A percentile compares a stretch with the other conserved stretches of the same genome.
phyloP scores from a whole-genome alignment of 1,140 invertebrate genomes.

The Lycorma delicatula region DNA sequence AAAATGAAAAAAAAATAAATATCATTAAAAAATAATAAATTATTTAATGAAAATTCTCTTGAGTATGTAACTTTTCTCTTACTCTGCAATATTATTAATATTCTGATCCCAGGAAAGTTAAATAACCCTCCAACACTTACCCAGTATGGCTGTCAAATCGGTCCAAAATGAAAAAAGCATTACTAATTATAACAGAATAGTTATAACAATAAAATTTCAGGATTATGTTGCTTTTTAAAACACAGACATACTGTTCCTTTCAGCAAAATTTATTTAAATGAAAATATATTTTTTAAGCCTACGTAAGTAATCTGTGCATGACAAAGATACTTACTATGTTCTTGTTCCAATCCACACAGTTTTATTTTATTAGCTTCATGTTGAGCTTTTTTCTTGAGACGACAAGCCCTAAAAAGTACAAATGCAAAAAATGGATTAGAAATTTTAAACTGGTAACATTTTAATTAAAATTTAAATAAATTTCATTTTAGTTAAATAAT shows the following conservation, averaged over 20 bases:
- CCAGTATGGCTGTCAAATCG: too few species aligned
- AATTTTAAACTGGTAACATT: background rate
- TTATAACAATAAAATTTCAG: background rate
- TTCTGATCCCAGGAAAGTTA: too few species aligned
- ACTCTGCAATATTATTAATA: too few species aligned
- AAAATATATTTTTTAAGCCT: background rate
- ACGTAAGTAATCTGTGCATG: too few species aligned
- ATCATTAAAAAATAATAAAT: too few species aligned
- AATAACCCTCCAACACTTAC: too few species aligned
- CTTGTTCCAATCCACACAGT: conserved; percentile 82
- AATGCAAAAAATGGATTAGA: background rate
- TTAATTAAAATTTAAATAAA: conserved; percentile 1
- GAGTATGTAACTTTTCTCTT: too few species aligned
- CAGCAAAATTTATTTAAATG: background rate
- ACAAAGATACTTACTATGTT: conserved; percentile 77
- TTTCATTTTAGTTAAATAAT: background rate
- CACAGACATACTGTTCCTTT: too few species aligned
- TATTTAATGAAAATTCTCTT: too few species aligned
- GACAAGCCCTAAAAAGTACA: conserved; percentile 61
- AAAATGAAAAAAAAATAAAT: too few species aligned
- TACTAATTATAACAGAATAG: background rate
- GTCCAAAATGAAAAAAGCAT: too few species aligned
- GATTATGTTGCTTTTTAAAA: too few species aligned
- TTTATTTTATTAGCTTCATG: conserved; percentile 95
- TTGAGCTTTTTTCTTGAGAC: conserved; percentile 90